A percentile compares a stretch with the other conserved stretches of the same genome.
Evolutionary conservation across 2,797 vertebrate species (phyloP).

Genomic region (Ciconia nigra): DNA sequence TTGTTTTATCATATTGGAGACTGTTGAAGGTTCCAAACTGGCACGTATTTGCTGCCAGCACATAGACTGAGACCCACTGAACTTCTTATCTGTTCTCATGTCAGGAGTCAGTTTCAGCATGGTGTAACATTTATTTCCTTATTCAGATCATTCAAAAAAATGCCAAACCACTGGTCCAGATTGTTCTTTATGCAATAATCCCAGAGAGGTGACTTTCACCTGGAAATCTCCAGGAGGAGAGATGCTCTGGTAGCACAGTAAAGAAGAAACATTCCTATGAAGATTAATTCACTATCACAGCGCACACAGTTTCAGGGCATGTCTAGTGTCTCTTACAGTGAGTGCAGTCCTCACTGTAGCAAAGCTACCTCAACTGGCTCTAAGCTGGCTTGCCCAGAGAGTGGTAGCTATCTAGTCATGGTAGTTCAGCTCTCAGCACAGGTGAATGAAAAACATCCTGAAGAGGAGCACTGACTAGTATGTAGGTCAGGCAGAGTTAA

Average conservation of each 20-base stretch:
- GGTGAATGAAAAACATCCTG: background rate
- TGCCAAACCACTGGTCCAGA: background rate
- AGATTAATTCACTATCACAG: background rate
- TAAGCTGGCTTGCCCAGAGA: background rate
- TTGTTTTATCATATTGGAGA: background rate
- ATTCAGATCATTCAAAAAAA: background rate
- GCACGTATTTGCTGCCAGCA: background rate
- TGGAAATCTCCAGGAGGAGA: background rate
- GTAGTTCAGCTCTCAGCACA: background rate
- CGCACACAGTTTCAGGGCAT: background rate
- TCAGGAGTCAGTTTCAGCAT: background rate
- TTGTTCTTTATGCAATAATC: background rate
- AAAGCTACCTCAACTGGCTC: background rate
- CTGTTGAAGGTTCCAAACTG: background rate
- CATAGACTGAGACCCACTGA: background rate
- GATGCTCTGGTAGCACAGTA: background rate
- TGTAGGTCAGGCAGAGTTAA: background rate
- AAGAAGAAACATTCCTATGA: background rate
- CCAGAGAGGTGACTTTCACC: background rate
- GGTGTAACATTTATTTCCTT: background rate
- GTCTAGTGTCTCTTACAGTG: background rate
- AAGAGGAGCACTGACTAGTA: background rate
- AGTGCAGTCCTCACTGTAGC: background rate
- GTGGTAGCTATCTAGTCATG: background rate
- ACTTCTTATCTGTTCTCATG: background rate